These are phyloP conservation scores for Conchocele bisecta DNA, from an alignment of 2,888 invertebrate genomes.

Conservation along the genomic window DNA sequence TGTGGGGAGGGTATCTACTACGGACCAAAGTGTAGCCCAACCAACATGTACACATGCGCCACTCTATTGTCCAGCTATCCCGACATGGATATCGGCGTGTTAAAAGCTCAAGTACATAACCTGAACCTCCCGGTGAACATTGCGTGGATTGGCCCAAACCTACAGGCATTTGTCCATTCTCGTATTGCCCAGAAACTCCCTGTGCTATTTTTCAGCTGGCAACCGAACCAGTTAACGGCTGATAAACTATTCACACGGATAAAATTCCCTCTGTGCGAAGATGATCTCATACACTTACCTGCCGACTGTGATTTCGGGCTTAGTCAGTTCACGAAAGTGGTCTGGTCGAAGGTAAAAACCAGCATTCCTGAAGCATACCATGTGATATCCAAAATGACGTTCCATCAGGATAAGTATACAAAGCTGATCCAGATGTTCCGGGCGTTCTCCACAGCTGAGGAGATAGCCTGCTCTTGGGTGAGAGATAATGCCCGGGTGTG, in stretches of 20 bases:
- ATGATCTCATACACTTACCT: constrained; percentile 66
- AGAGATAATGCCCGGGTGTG: constrained; percentile 83
- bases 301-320: constrained; percentile 87
- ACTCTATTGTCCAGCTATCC: constrained; percentile 83
- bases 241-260: constrained; percentile 85
- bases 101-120: constrained; percentile 85
- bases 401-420: constrained; percentile 85
- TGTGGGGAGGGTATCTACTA: constrained; percentile 86
- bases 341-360: constrained; percentile 85
- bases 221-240: constrained; percentile 85
- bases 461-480: constrained; percentile 89
- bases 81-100: constrained; percentile 73
- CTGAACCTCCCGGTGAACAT: constrained; percentile 87
- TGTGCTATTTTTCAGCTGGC: constrained; percentile 87
- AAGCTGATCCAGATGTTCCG: constrained; percentile 82
- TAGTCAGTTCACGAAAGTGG: constrained; percentile 87
- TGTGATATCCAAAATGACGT: constrained; percentile 81
- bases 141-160: constrained; percentile 87
- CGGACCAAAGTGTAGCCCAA: constrained; percentile 63
- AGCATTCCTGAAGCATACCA: constrained; percentile 83
- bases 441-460: constrained; percentile 64
- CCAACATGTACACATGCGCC: constrained; percentile 80
- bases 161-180: constrained; percentile 82
- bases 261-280: constrained; percentile 86
- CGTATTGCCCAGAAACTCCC: constrained; percentile 81